Conservation (phyloP, 2,888 invertebrate species). For the Tinea trinotella region DNA sequence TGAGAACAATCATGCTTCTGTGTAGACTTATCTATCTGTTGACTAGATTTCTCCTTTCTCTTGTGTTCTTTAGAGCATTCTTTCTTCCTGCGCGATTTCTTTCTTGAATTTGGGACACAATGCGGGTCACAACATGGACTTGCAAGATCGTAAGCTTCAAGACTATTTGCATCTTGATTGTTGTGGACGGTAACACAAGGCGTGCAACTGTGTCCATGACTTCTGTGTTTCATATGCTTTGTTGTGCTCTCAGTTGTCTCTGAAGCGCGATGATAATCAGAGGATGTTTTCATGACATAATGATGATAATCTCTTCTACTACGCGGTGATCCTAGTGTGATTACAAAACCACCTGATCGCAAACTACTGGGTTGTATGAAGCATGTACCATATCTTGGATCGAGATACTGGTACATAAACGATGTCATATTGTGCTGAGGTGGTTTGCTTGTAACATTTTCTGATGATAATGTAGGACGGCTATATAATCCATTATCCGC, state of each 20-base stretch:
- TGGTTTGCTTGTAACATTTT: constrained; percentile 76
- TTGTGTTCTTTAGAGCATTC: constrained; percentile 76
- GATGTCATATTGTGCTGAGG: constrained; percentile 58
- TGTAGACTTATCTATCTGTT: constrained; percentile 63
- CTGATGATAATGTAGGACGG: constrained; percentile 85
- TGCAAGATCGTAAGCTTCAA: constrained; percentile 89
- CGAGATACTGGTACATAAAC: constrained; percentile 79
- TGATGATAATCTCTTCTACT: constrained; percentile 78
- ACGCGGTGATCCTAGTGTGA: constrained; percentile 78
- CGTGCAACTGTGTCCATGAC: constrained; percentile 76
- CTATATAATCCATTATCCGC: constrained; percentile 74
- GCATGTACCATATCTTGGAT: constrained; percentile 79
- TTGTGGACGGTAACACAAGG: constrained; percentile 78
- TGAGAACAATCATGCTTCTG: constrained; percentile 64
- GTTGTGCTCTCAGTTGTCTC: constrained; percentile 33
- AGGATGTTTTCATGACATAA: constrained; percentile 73
- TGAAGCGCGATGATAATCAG: constrained; percentile 40
- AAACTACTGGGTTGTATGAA: constrained; percentile 77
- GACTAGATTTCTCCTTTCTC: constrained; percentile 70
- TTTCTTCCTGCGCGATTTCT: constrained; percentile 67
- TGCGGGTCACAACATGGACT: constrained; percentile 90
- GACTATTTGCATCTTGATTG: constrained; percentile 81
- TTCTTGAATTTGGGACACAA: constrained; percentile 80
- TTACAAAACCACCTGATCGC: constrained; percentile 78
- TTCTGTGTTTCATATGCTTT: constrained; percentile 46